phyloP scores from a whole-genome alignment of 2,113 vertebrate genomes.

The Pituophis catenifer region DNA sequence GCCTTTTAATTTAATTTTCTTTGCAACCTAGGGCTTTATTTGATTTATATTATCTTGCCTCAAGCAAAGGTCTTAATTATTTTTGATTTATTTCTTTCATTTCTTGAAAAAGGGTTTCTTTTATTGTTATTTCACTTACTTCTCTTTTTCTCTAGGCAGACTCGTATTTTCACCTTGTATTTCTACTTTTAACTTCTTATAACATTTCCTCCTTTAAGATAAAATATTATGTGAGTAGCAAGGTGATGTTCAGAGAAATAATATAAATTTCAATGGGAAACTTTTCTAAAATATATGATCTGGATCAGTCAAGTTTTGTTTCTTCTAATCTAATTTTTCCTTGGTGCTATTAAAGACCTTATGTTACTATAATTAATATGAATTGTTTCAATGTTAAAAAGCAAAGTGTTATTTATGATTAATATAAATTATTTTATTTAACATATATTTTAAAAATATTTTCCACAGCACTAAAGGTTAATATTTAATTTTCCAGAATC shows the following conservation, averaged over 20 bases:
- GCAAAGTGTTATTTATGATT: conserved; percentile 3
- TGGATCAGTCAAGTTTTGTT: background rate
- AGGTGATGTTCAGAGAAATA: background rate
- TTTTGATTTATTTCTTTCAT: conserved; percentile 68
- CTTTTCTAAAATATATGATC: background rate
- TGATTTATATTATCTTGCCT: conserved; percentile 63
- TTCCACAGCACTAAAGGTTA: background rate
- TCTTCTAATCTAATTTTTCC: conserved; percentile 12
- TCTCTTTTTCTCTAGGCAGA: conserved; percentile 38
- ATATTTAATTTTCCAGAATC: conserved; percentile 8
- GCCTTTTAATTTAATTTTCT: conserved; percentile 65
- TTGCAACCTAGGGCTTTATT: conserved; percentile 54
- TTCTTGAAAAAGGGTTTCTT: conserved; percentile 53
- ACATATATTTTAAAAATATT: background rate
- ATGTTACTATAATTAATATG: conserved; percentile 1
- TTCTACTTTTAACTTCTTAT: conserved; percentile 19
- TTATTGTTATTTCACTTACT: conserved; percentile 50
- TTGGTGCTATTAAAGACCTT: background rate
- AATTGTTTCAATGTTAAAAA: background rate
- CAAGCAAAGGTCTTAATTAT: conserved; percentile 65
- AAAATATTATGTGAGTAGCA: conserved; percentile 18
- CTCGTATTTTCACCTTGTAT: conserved; percentile 36
- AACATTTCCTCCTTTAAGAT: conserved; percentile 7
- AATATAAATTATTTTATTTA: conserved; percentile 21
- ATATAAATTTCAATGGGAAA: background rate